Percentiles rank a stretch among this genome's conserved stretches.
Evolutionary conservation across 2,113 vertebrate species (phyloP).

Genomic region (Notiomystis cincta): DNA sequence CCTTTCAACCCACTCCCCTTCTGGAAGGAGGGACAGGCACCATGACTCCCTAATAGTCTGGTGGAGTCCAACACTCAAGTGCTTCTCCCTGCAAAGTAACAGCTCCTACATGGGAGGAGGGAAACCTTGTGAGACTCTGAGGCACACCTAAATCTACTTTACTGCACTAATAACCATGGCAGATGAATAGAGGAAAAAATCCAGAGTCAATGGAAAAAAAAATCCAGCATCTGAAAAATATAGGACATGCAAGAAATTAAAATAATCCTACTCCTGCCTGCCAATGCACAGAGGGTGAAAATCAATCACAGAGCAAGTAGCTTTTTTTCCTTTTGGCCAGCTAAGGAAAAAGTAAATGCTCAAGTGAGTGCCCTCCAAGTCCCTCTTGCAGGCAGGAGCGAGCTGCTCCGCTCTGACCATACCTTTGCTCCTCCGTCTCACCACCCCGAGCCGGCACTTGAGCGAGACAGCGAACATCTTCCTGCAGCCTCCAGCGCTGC

Average conservation of each 20-base stretch:
- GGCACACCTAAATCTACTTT: background rate
- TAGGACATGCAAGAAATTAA: background rate
- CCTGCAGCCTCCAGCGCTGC: conserved; percentile 39
- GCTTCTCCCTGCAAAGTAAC: background rate
- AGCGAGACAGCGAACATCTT: conserved; percentile 89
- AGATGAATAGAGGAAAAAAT: background rate
- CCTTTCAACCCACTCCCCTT: background rate
- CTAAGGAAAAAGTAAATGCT: background rate
- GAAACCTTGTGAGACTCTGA: background rate
- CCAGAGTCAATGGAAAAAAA: background rate
- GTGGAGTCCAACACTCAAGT: background rate
- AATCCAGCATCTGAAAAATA: background rate
- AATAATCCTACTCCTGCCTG: background rate
- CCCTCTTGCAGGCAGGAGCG: background rate
- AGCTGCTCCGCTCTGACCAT: background rate
- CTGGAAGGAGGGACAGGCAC: background rate
- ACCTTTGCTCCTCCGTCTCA: conserved; percentile 86
- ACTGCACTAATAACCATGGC: background rate
- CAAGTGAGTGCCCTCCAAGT: background rate
- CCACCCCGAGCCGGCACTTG: conserved; percentile 88
- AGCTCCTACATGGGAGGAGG: background rate
- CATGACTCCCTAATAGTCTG: background rate
- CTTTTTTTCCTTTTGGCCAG: background rate
- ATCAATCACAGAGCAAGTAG: background rate
- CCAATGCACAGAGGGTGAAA: background rate